Evolutionary conservation across 2,888 invertebrate species (phyloP).

Genomic region (Hoplodrina blanda): DNA sequence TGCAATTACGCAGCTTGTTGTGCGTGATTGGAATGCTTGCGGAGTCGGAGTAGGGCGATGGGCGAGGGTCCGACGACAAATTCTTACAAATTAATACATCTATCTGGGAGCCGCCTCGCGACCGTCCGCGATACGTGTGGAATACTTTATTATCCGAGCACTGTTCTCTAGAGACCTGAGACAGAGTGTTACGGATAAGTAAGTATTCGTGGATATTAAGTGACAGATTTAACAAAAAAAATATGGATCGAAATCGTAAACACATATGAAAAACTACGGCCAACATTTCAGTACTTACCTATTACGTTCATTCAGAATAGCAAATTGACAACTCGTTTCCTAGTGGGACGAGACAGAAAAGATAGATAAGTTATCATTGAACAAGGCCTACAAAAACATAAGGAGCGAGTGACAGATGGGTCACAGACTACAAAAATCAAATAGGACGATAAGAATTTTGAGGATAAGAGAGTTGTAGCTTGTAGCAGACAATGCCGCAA

Average conservation of each 20-base stretch:
- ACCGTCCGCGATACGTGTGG: slow-evolving; percentile 84
- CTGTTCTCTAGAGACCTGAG: slow-evolving; percentile 73
- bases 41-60: slow-evolving; percentile 71
- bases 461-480: slow-evolving; percentile 65
- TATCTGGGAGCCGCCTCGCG: slow-evolving; percentile 81
- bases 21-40: slow-evolving; percentile 89
- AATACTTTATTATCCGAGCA: slow-evolving; percentile 86
- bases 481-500: slow-evolving; percentile 72
- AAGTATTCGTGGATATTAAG: slow-evolving; percentile 35
- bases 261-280: not conserved
- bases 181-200: slow-evolving; percentile 76
- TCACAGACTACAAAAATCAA: slow-evolving; percentile 44
- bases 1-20: slow-evolving; percentile 90
- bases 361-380: slow-evolving; percentile 19
- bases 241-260: not conserved
- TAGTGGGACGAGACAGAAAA: not conserved
- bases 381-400: not conserved
- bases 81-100: slow-evolving; percentile 91
- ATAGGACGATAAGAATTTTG: slow-evolving; percentile 42
- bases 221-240: slow-evolving; percentile 44
- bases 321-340: not conserved
- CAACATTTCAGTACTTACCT: not conserved
- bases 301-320: not conserved
- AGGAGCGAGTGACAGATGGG: slow-evolving; percentile 10
- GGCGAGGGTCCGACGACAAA: slow-evolving; percentile 88